phyloP scores from a whole-genome alignment of 2,888 invertebrate species.

The Drosophila sordidapex region DNA sequence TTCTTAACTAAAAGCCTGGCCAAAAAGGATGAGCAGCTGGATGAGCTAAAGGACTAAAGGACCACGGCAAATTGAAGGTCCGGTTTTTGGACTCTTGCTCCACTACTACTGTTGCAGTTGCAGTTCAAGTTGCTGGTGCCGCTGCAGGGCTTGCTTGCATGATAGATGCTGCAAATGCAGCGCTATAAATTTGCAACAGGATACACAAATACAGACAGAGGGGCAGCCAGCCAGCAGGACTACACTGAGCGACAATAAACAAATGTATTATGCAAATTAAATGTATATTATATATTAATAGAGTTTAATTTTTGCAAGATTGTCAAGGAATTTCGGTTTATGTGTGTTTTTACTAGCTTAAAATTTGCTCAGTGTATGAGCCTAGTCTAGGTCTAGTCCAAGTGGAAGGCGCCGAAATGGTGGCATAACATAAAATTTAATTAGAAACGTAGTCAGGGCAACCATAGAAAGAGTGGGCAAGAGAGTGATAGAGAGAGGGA shows the following conservation, averaged over 20 bases:
- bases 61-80: constrained; percentile 31
- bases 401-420: constrained; percentile 74
- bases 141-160: constrained; percentile 21
- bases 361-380: constrained; percentile 3
- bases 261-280: too few relatives aligned
- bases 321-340: background rate
- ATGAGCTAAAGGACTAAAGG: constrained; percentile 36
- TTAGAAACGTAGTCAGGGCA: constrained; percentile 73
- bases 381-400: constrained; percentile 7
- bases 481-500: background rate
- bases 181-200: constrained; percentile 63
- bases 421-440: constrained; percentile 82
- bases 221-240: background rate
- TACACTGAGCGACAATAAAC: background rate
- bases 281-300: background rate
- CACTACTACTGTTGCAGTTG: constrained; percentile 4
- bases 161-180: constrained; percentile 67
- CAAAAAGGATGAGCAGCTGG: constrained; percentile 24
- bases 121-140: background rate
- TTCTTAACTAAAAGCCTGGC: constrained; percentile 75
- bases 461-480: constrained; percentile 13
- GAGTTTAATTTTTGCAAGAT: too few relatives aligned
- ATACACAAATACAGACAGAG: constrained; percentile 12
- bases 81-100: constrained; percentile 3
- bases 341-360: background rate